Base-by-base conservation (phyloP, 1,140 invertebrate species). In the Globodera rostochiensis region DNA sequence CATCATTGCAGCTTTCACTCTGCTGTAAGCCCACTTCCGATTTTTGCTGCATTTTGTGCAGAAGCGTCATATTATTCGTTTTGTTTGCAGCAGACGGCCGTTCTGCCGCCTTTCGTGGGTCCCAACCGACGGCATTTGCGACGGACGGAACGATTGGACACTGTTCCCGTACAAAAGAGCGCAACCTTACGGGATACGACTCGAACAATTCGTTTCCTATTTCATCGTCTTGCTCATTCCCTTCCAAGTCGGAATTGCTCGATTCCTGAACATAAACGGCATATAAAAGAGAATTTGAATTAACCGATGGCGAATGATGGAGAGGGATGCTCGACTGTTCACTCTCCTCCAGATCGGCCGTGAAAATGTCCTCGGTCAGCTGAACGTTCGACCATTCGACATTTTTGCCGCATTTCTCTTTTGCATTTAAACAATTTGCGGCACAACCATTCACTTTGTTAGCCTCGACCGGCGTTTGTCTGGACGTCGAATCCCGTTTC, bases 291-390 rank as follows among this genome's bases (percentile, higher is more conserved):
- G 6, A 64, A 19, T 19, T 64, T 15, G 3, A 11, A 64, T 6
- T 13, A 25, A 71, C 69, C 69, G 69, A 71, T 71, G 69, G 36
- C 11, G 69, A 71, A 45, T 71, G 69, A 19, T 71, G 69, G 9
- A 71, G 46, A 71, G 57, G 57, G 15, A 71, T 71, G 69, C 69
- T 71, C 36, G 69, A 71, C 69, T 71, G 69, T 47, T 71, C 69
- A 47, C 69, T 71, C n/a, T 71, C 69, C 46, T 71, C 69, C 69
- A 71, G 36, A 11, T 71, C 69, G 36, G 69, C 69, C 46, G 36
- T 64, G 15, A 15, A 64, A 71, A 71, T 71, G 7, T 47, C 69
- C 5, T 64, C 57, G 4, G 15, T 71, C 36, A 45, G 36, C 36
- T 71, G 69, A 11, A 9, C 69, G 9, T 71, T 71, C 46, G 25